A percentile compares a stretch with the other conserved stretches of the same genome.
Evolutionary conservation across 2,888 invertebrate species (phyloP).

Genomic region (Athrips mouffetella): DNA sequence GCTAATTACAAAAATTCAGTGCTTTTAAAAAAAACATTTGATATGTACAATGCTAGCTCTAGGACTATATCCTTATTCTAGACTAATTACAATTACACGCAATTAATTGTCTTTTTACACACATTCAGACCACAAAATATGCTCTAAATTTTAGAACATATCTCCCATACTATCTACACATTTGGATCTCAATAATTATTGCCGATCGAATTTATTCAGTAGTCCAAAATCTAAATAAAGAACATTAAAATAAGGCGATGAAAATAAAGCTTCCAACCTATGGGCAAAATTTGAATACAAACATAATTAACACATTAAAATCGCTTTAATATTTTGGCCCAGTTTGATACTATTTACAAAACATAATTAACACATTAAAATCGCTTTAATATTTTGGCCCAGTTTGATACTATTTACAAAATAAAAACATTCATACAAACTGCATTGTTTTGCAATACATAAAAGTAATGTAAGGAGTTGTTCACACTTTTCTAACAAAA

Average conservation of each 20-base stretch:
- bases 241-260: conserved; percentile 35
- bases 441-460: neutral
- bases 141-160: conserved; percentile 70
- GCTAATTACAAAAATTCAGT: conserved; percentile 46
- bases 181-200: conserved; percentile 10
- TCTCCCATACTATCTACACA: conserved; percentile 31
- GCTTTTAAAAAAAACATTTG: conserved; percentile 57
- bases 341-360: conserved; percentile 10
- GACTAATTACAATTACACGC: conserved; percentile 46
- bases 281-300: conserved; percentile 35
- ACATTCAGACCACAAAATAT: conserved; percentile 41
- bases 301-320: conserved; percentile 1
- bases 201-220: conserved; percentile 13
- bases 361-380: neutral
- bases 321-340: conserved; percentile 1
- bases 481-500: too few relatives aligned
- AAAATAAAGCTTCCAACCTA: conserved; percentile 46
- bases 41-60: conserved; percentile 63
- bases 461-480: neutral
- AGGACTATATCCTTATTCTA: conserved; percentile 44
- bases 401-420: conserved; percentile 10
- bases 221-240: conserved; percentile 30
- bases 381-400: conserved; percentile 1
- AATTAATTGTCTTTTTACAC: conserved; percentile 45
- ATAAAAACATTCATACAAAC: neutral